Evolutionary conservation across 2,113 vertebrate species (phyloP), one percentile per base, ranked within the genome.

Genomic region (Rhinichthys klamathensis): DNA sequence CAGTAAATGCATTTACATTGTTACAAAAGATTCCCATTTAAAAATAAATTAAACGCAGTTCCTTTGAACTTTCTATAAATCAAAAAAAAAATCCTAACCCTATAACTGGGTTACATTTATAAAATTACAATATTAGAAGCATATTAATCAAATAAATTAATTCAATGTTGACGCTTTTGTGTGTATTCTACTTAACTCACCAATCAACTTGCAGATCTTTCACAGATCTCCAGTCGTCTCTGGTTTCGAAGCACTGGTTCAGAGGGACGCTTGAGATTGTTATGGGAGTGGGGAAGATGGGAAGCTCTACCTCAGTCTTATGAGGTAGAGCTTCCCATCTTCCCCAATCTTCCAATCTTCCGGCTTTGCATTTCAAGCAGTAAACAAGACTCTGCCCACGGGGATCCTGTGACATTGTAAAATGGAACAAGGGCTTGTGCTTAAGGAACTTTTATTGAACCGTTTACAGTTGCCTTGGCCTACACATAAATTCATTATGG

Each of bases 321-420:
- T 23, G 30, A 84, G 41, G 8, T 10, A 10, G 41, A 41, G 41
- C 41, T 41, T 41, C 41, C 41, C 9, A 2, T 41, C 41, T 41
- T 41, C 41, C 41, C 7, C 41, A 41, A 41, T 41, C 38, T 41
- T 41, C 38, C 38, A 41, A 41, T 41, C 41, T 41, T 41, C 2
- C 41, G 2, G 41, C 41, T 41, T 80, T 89, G 82, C 80, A 84
- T 82, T 89, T 86, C 82, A 88, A 84, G 84, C 83, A 82, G 84
- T 91, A 92, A 93, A 92, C 89, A 92, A 89, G 35, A 63, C 77
- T 73, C 56, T 12, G 69, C 84, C 54, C 25, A 25, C 46, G 76
- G 80, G 85, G 86, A 77, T 92, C 72, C 78, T 81, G 86, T 90
- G 88, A 87, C 88, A 89, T 88, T 90, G 87, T 85, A 91, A 93